A percentile compares a stretch with the other conserved stretches of the same genome.
Evolutionary conservation across 1,140 invertebrate species (phyloP).

Genomic region (Lordiphosa stackelbergi): DNA sequence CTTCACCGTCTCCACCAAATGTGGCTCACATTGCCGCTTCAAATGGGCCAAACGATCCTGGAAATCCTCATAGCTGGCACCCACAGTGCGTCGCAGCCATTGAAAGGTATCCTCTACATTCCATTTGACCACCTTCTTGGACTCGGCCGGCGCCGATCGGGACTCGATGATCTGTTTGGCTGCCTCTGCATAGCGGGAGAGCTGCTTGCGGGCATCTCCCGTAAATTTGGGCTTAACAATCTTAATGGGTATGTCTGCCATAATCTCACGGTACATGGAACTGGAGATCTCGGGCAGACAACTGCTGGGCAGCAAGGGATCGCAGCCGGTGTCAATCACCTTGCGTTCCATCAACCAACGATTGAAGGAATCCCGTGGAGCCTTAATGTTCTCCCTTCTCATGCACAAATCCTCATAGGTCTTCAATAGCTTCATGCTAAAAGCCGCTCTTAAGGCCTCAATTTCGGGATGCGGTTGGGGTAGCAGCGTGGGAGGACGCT

Average conservation of each 20-base stretch:
- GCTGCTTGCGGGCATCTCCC: slow-evolving; percentile 96
- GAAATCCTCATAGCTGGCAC: slow-evolving; percentile 97
- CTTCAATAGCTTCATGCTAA: slow-evolving; percentile 89
- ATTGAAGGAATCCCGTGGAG: slow-evolving; percentile 97
- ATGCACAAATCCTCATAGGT: slow-evolving; percentile 97
- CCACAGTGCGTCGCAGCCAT: slow-evolving; percentile 95
- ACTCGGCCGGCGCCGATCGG: slow-evolving; percentile 93
- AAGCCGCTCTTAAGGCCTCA: slow-evolving; percentile 87
- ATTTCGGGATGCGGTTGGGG: slow-evolving; percentile 96
- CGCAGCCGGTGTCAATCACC: slow-evolving; percentile 91
- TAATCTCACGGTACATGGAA: slow-evolving; percentile 97
- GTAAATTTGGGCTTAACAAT: slow-evolving; percentile 95
- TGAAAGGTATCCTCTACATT: slow-evolving; percentile 98
- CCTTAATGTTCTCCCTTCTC: slow-evolving; percentile 95
- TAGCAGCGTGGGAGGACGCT: slow-evolving; percentile 87
- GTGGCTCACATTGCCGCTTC: slow-evolving; percentile 94
- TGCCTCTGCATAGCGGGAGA: slow-evolving; percentile 96
- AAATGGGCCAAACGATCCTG: slow-evolving; percentile 84
- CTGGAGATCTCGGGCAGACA: slow-evolving; percentile 95
- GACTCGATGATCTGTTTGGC: slow-evolving; percentile 98
- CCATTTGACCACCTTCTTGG: slow-evolving; percentile 98
- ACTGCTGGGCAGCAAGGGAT: slow-evolving; percentile 92
- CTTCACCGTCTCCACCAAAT: slow-evolving; percentile 95
- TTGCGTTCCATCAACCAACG: slow-evolving; percentile 97
- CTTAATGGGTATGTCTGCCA: slow-evolving; percentile 99